A percentile compares a stretch with the other conserved stretches of the same genome.
These are phyloP conservation scores for Spilarctia lutea DNA, from an alignment of 2,888 invertebrate species.

Conservation along the genomic window DNA sequence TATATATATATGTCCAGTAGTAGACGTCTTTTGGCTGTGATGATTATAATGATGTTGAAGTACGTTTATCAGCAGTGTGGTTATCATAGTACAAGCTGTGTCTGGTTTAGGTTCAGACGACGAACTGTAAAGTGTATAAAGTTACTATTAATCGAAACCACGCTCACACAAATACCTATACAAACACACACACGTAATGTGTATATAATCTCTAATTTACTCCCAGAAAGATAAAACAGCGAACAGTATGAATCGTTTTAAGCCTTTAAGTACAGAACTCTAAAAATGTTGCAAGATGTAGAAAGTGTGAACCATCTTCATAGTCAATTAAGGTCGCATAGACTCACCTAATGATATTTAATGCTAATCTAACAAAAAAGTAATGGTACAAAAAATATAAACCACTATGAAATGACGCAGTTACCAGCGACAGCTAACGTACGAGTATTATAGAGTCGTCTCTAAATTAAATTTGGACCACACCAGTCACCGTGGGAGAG, in stretches of 20 bases:
- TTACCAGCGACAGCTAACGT: constrained; percentile 10
- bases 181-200: neutral
- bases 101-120: too few species aligned
- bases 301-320: constrained; percentile 39
- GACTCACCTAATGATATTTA: constrained; percentile 41
- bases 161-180: neutral
- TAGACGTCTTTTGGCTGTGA: too few species aligned
- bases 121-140: too few species aligned
- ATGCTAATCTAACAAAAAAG: constrained; percentile 18
- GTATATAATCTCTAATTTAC: neutral
- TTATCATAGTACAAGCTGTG: too few species aligned
- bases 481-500: constrained; percentile 21
- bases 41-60: too few species aligned
- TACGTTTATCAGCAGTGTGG: too few species aligned
- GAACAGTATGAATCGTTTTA: neutral
- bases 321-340: constrained; percentile 45
- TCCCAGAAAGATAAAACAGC: neutral
- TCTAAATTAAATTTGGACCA: constrained; percentile 35
- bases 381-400: constrained; percentile 41
- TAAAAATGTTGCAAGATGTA: constrained; percentile 11
- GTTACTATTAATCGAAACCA: too few species aligned
- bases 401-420: constrained; percentile 14
- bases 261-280: neutral
- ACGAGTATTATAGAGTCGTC: constrained; percentile 19
- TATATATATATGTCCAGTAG: too few species aligned